Conservation (phyloP, 2,113 vertebrate species). For the Phyllostomus discolor region DNA sequence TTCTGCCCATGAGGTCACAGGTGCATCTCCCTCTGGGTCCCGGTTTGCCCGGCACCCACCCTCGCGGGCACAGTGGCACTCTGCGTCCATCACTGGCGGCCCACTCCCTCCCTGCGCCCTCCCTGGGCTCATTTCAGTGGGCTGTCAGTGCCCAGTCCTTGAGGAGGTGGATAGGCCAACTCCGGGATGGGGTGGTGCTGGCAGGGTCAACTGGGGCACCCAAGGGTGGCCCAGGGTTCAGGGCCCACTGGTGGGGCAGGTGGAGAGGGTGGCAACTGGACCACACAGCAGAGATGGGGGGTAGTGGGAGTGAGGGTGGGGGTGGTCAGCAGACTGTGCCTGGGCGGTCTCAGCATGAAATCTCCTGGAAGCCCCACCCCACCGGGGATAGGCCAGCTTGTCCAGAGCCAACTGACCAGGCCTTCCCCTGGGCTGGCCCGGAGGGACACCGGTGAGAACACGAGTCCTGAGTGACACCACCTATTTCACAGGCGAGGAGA, state of each 20-base stretch:
- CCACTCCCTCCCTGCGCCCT: too few relatives aligned
- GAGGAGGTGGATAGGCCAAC: fast-evolving
- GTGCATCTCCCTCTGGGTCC: not conserved
- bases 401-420: too few relatives aligned
- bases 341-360: not conserved
- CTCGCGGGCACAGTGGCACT: not conserved
- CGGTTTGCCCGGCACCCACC: not conserved
- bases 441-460: not conserved
- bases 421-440: not conserved
- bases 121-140: not conserved
- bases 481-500: not conserved
- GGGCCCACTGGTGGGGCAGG: not conserved
- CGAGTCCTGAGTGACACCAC: too few relatives aligned
- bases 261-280: too few relatives aligned
- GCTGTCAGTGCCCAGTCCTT: not conserved
- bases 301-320: too few relatives aligned
- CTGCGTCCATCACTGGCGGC: not conserved
- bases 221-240: not conserved
- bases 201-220: fast-evolving
- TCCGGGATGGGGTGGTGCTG: not conserved
- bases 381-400: too few relatives aligned
- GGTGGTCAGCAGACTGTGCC: not conserved
- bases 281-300: not conserved
- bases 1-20: not conserved
- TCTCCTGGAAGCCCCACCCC: not conserved